Conservation (phyloP, 2,113 vertebrate species). For the Corapipo altera region DNA sequence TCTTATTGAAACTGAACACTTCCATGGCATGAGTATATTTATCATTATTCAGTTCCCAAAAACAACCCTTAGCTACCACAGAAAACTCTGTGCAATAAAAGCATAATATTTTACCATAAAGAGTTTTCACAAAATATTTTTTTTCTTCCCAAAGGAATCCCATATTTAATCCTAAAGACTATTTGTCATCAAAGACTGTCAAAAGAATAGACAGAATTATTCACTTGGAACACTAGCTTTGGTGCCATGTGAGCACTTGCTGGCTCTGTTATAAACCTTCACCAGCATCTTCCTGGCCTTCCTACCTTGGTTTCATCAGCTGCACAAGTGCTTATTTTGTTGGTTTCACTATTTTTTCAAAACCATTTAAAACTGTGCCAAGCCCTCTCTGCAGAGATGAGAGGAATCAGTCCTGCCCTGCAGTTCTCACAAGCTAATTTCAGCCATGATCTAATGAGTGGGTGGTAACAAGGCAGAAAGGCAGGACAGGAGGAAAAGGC, state of each 20-base stretch:
- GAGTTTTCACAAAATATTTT: background rate
- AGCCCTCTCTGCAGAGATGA: background rate
- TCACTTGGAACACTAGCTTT: background rate
- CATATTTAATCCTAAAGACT: background rate
- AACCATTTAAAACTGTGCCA: background rate
- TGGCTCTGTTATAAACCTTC: background rate
- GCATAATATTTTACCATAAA: background rate
- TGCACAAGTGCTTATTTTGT: background rate
- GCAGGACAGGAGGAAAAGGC: background rate
- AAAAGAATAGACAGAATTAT: background rate
- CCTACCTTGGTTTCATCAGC: background rate
- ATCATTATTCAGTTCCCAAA: background rate
- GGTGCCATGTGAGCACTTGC: accelerated
- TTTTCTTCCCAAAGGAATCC: background rate
- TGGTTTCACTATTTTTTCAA: background rate
- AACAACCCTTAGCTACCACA: background rate
- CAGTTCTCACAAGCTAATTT: conserved; percentile 28
- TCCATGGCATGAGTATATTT: background rate
- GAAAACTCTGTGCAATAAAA: background rate
- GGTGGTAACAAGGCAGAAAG: background rate
- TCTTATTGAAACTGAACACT: background rate
- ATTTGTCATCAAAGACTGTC: background rate
- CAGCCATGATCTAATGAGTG: conserved; percentile 34
- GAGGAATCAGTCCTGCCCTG: background rate
- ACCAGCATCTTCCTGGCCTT: background rate